Evolutionary conservation across 2,888 invertebrate genomes (phyloP).

Genomic region (Drosophila austrosaltans): DNA sequence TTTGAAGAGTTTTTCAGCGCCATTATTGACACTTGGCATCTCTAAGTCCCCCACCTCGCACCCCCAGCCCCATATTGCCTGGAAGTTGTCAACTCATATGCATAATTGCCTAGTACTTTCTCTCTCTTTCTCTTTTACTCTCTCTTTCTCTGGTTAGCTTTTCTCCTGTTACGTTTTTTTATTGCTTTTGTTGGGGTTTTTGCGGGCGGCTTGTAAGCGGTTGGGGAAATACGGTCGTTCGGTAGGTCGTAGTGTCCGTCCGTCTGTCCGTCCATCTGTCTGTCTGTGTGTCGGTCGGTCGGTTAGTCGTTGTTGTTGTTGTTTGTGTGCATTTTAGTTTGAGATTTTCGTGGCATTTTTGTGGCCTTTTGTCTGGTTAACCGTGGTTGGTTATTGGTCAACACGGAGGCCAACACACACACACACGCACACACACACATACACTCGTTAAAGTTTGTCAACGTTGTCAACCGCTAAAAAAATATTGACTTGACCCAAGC

Average conservation of each 20-base stretch:
- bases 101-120: slow-evolving; percentile 73
- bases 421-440: slow-evolving; percentile 21
- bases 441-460: slow-evolving; percentile 62
- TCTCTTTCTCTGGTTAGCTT: slow-evolving; percentile 14
- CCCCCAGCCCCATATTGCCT: slow-evolving; percentile 14
- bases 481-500: slow-evolving; percentile 77
- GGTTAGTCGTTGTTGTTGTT: slow-evolving; percentile 21
- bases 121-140: slow-evolving; percentile 56
- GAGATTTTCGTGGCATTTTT: slow-evolving; percentile 82
- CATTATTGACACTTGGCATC: slow-evolving; percentile 77
- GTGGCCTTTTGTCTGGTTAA: slow-evolving; percentile 83
- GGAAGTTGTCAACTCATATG: slow-evolving; percentile 78
- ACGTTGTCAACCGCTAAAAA: slow-evolving; percentile 75
- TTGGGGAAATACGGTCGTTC: slow-evolving; percentile 27
- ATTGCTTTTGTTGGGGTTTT: slow-evolving; percentile 20
- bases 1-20: slow-evolving; percentile 66
- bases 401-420: slow-evolving; percentile 49
- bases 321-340: slow-evolving; percentile 81
- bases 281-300: not conserved
- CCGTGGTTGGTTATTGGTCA: slow-evolving; percentile 82
- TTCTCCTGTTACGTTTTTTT: slow-evolving; percentile 3
- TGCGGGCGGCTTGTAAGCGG: not conserved
- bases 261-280: slow-evolving; percentile 17
- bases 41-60: not conserved
- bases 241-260: slow-evolving; percentile 25